Percentiles rank a stretch among this genome's conserved stretches.
Conservation (phyloP, 2,888 invertebrate species). For the Lochmaea crataegi region DNA sequence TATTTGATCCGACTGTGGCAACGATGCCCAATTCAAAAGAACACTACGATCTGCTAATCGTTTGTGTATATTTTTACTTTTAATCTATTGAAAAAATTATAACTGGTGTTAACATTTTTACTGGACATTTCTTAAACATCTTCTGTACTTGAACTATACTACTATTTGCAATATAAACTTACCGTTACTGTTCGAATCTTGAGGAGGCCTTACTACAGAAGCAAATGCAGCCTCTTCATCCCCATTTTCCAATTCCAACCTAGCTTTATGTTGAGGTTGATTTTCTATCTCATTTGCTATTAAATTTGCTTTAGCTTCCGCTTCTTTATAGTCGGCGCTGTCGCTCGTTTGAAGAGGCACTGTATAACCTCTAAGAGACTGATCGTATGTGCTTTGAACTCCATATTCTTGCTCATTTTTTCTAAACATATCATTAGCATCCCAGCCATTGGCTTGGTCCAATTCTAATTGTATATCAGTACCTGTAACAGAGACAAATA, state of each 20-base stretch:
- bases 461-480: conserved; percentile 74
- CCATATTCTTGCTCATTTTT: conserved; percentile 93
- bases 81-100: too few relatives aligned
- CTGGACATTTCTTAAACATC: neutral
- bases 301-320: conserved; percentile 87
- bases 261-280: conserved; percentile 82
- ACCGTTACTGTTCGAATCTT: conserved; percentile 47
- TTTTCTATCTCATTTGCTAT: conserved; percentile 94
- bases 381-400: conserved; percentile 89
- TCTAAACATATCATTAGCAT: conserved; percentile 95
- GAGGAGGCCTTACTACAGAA: conserved; percentile 78
- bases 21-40: too few relatives aligned
- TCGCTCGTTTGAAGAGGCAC: conserved; percentile 87
- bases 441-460: conserved; percentile 94
- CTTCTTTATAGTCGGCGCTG: conserved; percentile 84
- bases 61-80: too few relatives aligned
- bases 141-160: too few relatives aligned
- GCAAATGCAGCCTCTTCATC: conserved; percentile 91
- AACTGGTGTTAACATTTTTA: too few relatives aligned
- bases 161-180: conserved; percentile 17
- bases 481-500: neutral
- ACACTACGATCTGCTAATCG: too few relatives aligned
- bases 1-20: too few relatives aligned
- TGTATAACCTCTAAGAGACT: conserved; percentile 92
- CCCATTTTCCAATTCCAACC: conserved; percentile 89